Base-by-base conservation (phyloP, 2,113 vertebrate species). In the Scomber colias region DNA sequence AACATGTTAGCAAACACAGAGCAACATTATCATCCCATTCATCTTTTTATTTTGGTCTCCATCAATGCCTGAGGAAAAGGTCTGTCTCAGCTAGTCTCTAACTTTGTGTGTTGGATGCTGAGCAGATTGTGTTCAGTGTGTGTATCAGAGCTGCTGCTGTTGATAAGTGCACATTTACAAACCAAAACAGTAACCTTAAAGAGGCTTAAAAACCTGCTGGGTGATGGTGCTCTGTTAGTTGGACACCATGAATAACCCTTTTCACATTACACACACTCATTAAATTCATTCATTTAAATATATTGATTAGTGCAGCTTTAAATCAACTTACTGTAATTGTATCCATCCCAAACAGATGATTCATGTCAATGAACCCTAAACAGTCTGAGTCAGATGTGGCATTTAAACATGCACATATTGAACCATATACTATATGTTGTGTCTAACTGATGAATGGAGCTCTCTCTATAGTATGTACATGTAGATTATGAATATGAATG, bases 401-500 rank as follows among this genome's bases (percentile, higher is more conserved):
- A 55, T 51, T 73, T 31, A 49, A 44, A 71, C 65, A 64, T 75
- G 62, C 70, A 68, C 44, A 48, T 30, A 24, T 68, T 31, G 16
- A 61, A 60, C 40, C 27, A 27, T 17, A 4, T 40, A 40, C 35
- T 40, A 8, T n/a, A 17, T 55, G 71, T 66, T 55, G 71, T 71
- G 44, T 55, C 4, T 19, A 48, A 48, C n/a, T 72, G 15, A 51
- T 56, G 21, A 66, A 48, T 16, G 60, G 67, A 75, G 51, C 45
- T 46, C 30, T 46, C 45, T 59, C 9, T 12, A 51, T 15, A 45
- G 54, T 65, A 13, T 69, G 60, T 71, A 48, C 45, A 50, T 30
- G 19, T 46, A 50, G 40, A 65, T 48, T 77, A 24, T 87, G 50
- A 88, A 80, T 86, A 24, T 87, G 50, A 88, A 80, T 86, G 64